A percentile compares a stretch with the other conserved stretches of the same genome.
Evolutionary conservation across 2,797 vertebrate species (phyloP).

Genomic region (Acrocephalus scirpaceus): DNA sequence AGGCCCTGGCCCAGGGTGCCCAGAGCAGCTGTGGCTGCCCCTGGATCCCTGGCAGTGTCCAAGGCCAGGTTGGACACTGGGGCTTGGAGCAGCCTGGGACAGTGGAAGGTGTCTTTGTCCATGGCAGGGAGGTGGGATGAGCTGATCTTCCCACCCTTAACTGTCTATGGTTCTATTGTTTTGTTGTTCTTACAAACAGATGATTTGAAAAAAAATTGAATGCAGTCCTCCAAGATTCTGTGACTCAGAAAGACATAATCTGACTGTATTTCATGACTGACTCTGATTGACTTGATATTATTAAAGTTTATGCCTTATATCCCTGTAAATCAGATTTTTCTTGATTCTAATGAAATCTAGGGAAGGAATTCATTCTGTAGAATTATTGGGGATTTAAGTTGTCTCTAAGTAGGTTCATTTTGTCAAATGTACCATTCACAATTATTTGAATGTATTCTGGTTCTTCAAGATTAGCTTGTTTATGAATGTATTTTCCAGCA

Average conservation of each 20-base stretch:
- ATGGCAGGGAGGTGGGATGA: rapidly evolving
- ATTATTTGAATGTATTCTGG: not conserved
- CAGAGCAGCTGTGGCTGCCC: not conserved
- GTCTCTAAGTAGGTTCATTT: not conserved
- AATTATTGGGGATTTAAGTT: not conserved
- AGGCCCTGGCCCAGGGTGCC: not conserved
- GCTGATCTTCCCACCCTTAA: not conserved
- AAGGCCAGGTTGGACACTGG: not conserved
- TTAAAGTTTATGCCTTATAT: not conserved
- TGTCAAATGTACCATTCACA: not conserved
- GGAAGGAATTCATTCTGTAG: not conserved
- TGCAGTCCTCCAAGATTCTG: not conserved
- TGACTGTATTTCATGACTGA: not conserved
- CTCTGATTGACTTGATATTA: not conserved
- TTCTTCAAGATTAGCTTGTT: not conserved
- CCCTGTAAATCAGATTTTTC: not conserved
- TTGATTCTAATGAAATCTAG: not conserved
- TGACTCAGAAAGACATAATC: not conserved
- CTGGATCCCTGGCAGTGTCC: not conserved
- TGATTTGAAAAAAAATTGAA: not conserved
- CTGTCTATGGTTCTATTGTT: rapidly evolving
- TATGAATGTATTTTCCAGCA: not conserved
- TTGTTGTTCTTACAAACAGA: not conserved
- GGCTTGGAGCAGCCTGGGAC: not conserved
- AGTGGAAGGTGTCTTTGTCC: not conserved